Conservation (phyloP, 2,113 vertebrate species). For the Hydropotes inermis region DNA sequence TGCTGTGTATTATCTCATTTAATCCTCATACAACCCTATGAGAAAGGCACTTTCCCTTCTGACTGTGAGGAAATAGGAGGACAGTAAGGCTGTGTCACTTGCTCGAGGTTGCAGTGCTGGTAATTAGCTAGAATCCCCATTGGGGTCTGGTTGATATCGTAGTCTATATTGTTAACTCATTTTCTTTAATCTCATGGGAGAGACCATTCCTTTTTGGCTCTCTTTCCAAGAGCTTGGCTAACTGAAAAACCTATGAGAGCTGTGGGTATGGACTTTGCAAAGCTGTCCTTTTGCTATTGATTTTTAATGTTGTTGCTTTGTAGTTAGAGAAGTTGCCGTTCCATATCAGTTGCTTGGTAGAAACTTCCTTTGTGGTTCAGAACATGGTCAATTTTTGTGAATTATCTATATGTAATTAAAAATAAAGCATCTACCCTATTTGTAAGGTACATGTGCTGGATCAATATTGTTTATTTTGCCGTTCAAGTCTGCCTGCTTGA, state of each 20-base stretch:
- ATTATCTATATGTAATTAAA: not conserved
- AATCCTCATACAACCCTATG: not conserved
- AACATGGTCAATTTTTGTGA: constrained; percentile 39
- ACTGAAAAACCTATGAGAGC: not conserved
- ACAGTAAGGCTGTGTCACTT: not conserved
- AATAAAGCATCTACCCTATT: constrained; percentile 7
- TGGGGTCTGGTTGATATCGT: not conserved
- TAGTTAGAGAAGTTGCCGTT: constrained; percentile 23
- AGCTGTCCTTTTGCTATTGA: constrained; percentile 19
- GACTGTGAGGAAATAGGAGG: not conserved
- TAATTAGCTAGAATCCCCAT: not conserved
- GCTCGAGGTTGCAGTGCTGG: not conserved
- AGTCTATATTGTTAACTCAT: not conserved
- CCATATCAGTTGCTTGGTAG: not conserved
- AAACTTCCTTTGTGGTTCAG: constrained; percentile 31
- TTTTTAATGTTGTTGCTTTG: constrained; percentile 29
- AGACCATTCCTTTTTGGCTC: not conserved
- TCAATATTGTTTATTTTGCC: constrained; percentile 53
- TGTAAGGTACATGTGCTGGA: not conserved
- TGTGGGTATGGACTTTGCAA: not conserved
- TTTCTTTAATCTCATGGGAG: not conserved
- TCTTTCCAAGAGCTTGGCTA: not conserved
- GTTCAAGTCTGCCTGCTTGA: not conserved
- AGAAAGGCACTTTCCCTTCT: not conserved
- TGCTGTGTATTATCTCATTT: not conserved